A percentile compares a stretch with the other conserved stretches of the same genome.
Evolutionary conservation across 2,113 vertebrate genomes (phyloP).

Genomic region (Anguilla rostrata): DNA sequence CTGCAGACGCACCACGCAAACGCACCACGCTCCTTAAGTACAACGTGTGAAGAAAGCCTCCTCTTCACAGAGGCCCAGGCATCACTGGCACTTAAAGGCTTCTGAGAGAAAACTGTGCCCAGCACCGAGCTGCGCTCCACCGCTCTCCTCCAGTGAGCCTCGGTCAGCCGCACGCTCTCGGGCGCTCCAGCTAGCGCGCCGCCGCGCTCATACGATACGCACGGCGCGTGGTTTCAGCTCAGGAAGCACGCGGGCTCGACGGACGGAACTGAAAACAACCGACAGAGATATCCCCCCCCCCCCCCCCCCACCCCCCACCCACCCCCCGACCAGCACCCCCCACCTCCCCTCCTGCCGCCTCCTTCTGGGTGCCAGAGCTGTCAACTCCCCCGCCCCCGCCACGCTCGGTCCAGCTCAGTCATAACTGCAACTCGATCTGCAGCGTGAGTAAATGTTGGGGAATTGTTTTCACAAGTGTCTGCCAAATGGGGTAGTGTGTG

Average conservation of each 20-base stretch:
- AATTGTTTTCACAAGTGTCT: constrained; percentile 21
- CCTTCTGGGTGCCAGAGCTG: neutral
- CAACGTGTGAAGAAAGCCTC: constrained; percentile 57
- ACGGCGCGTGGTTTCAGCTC: neutral
- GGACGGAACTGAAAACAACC: too few species aligned
- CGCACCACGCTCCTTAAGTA: neutral
- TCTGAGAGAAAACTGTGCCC: constrained; percentile 43
- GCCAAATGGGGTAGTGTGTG: constrained; percentile 2
- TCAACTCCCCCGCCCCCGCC: neutral
- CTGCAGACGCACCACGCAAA: neutral
- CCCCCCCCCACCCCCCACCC: neutral
- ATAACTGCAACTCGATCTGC: constrained; percentile 49
- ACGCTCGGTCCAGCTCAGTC: constrained; percentile 25
- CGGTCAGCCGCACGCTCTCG: constrained; percentile 51
- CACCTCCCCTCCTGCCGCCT: neutral
- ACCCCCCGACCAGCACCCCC: neutral
- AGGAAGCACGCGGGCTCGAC: neutral
- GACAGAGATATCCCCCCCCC: neutral
- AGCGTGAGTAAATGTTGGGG: constrained; percentile 15
- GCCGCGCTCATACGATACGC: neutral
- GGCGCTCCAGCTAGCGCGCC: neutral
- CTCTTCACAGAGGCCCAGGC: constrained; percentile 61
- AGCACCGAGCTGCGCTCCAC: constrained; percentile 38
- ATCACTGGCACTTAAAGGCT: constrained; percentile 57
- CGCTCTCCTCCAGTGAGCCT: constrained; percentile 56